Percentiles rank a stretch among this genome's conserved stretches.
Evolutionary conservation across 2,888 invertebrate species (phyloP).

Genomic region (Mamestra brassicae): DNA sequence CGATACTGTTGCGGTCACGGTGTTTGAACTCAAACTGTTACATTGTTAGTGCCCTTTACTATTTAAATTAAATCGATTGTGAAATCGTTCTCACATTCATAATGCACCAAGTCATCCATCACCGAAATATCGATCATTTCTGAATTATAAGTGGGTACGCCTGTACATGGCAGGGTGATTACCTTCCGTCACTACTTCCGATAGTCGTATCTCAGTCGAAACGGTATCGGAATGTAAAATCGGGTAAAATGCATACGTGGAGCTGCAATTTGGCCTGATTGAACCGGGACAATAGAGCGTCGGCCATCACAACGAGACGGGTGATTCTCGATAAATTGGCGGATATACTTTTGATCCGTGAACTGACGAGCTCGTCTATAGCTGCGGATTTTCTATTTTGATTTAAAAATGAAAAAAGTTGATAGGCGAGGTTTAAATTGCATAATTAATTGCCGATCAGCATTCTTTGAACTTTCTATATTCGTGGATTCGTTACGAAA

Average conservation of each 20-base stretch:
- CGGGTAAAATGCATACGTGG: conserved; percentile 80
- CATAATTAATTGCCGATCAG: conserved; percentile 44
- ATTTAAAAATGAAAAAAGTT: conserved; percentile 56
- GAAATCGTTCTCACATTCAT: conserved; percentile 59
- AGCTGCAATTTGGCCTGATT: conserved; percentile 84
- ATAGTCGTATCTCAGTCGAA: conserved; percentile 67
- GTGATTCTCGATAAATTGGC: conserved; percentile 72
- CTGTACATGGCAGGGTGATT: conserved; percentile 56
- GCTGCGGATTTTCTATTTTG: conserved; percentile 62
- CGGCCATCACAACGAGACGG: conserved; percentile 60
- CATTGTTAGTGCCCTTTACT: conserved; percentile 62
- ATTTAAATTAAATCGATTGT: conserved; percentile 68
- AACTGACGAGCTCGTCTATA: conserved; percentile 68
- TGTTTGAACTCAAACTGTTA: conserved; percentile 52
- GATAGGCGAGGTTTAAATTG: conserved; percentile 33
- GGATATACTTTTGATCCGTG: conserved; percentile 70
- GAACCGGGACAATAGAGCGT: conserved; percentile 76
- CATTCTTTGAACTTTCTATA: conserved; percentile 58
- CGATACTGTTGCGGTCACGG: conserved; percentile 61
- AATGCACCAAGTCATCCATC: conserved; percentile 60
- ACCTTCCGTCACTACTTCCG: conserved; percentile 71
- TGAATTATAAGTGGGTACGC: conserved; percentile 57
- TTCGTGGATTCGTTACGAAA: conserved; percentile 35
- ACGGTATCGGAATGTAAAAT: conserved; percentile 79
- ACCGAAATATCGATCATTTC: conserved; percentile 56